Evolutionary conservation across 1,140 invertebrate species (phyloP).

Genomic region (Dendroctonus valens): DNA sequence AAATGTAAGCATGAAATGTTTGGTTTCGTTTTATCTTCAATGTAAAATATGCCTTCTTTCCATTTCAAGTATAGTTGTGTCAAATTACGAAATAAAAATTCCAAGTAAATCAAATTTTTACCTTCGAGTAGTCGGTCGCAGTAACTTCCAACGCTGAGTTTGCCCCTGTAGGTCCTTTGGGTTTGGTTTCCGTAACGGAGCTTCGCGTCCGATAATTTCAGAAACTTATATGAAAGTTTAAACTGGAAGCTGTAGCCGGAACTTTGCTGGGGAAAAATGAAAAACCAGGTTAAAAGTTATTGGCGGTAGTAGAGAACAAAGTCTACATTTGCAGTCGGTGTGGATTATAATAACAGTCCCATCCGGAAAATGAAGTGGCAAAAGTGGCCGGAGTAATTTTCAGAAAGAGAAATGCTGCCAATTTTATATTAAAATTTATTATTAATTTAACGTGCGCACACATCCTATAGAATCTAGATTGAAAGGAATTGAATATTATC

Average conservation of each 20-base stretch:
- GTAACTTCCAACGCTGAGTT: constrained; percentile 73
- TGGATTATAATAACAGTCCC: background rate
- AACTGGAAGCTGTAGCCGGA: constrained; percentile 80
- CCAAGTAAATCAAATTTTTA: constrained; percentile 13
- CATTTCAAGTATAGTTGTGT: no score
- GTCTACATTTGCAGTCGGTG: background rate
- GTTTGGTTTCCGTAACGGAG: constrained; percentile 74
- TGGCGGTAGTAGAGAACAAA: background rate
- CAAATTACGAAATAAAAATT: no score
- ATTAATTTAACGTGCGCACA: no score
- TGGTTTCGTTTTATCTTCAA: no score
- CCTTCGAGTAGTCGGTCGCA: constrained; percentile 66
- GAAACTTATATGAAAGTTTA: constrained; percentile 78
- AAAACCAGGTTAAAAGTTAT: constrained; percentile 18
- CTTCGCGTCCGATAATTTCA: constrained; percentile 69
- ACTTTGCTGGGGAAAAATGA: constrained; percentile 54
- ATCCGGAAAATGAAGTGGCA: no score
- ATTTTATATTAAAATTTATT: no score
- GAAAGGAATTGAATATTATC: no score
- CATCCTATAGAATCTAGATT: no score
- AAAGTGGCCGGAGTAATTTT: no score
- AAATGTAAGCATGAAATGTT: no score
- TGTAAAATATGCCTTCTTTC: no score
- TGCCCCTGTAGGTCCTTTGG: constrained; percentile 59
- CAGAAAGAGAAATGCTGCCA: no score